These are phyloP conservation scores for Microcebus murinus DNA, from an alignment of 2,113 vertebrate species.

Conservation along the genomic window DNA sequence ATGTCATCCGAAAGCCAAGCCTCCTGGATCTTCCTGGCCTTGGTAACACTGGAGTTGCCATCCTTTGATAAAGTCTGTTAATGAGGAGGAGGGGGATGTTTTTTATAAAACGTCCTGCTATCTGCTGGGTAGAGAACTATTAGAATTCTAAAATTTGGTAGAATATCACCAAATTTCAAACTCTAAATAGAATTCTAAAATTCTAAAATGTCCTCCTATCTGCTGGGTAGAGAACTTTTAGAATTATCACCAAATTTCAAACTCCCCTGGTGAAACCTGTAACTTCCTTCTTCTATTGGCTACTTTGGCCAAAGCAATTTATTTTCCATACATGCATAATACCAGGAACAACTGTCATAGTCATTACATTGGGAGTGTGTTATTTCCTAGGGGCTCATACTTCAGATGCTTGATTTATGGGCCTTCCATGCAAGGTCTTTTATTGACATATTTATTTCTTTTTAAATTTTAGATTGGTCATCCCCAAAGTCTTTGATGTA, in stretches of 20 bases:
- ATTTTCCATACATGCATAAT: background rate
- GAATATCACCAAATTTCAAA: background rate
- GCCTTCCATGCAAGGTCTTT: background rate
- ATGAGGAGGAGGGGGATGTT: background rate
- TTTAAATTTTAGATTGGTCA: background rate
- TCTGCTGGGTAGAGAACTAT: background rate
- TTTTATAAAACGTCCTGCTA: background rate
- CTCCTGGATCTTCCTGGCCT: background rate
- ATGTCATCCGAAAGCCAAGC: accelerated
- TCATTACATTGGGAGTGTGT: background rate
- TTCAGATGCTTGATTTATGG: background rate
- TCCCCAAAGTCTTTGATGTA: background rate
- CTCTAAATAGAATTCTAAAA: background rate
- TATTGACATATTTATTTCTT: background rate
- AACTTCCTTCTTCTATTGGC: background rate
- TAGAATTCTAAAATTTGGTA: background rate
- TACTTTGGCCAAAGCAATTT: background rate
- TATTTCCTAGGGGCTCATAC: background rate
- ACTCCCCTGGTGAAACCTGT: background rate
- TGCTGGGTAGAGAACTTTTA: background rate
- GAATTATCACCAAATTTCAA: background rate
- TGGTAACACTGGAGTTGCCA: accelerated
- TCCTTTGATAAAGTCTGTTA: background rate
- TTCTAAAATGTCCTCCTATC: background rate
- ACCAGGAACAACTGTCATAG: background rate